Evolutionary conservation across 2,888 invertebrate species (phyloP).

Genomic region (Harpagoxenus sublaevis): DNA sequence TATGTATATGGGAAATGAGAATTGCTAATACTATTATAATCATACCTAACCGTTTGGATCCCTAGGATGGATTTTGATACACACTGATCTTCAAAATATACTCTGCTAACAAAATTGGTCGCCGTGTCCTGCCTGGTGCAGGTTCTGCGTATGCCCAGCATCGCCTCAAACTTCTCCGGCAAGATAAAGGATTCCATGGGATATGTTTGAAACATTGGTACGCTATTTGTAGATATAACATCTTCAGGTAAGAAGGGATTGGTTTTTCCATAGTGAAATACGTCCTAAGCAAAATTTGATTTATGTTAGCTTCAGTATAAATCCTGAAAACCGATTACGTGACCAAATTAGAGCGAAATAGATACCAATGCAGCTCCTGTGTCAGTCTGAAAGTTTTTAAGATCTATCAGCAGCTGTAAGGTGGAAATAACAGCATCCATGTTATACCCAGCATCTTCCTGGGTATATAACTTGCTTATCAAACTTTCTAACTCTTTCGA

Average conservation of each 20-base stretch:
- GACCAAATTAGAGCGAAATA: not conserved
- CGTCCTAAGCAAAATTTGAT: constrained; percentile 55
- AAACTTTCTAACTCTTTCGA: constrained; percentile 78
- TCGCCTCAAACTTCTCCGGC: constrained; percentile 80
- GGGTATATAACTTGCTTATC: constrained; percentile 71
- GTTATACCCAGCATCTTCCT: constrained; percentile 37
- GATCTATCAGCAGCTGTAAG: constrained; percentile 77
- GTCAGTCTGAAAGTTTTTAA: constrained; percentile 75
- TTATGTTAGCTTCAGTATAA: not conserved
- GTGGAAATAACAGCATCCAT: constrained; percentile 67
- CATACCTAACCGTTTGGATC: constrained; percentile 72
- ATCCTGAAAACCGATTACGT: constrained; percentile 62
- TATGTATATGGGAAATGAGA: not conserved
- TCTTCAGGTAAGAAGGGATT: constrained; percentile 79
- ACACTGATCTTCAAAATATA: constrained; percentile 71
- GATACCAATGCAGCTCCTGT: constrained; percentile 75
- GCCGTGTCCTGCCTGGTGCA: constrained; percentile 58
- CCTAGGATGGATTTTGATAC: constrained; percentile 64
- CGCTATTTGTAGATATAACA: constrained; percentile 58
- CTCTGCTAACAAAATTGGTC: constrained; percentile 67
- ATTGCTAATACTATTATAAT: not conserved
- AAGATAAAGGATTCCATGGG: constrained; percentile 80
- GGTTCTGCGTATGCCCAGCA: constrained; percentile 70
- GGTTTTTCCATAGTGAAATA: constrained; percentile 79
- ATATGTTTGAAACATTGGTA: constrained; percentile 80